A percentile compares a stretch with the other conserved stretches of the same genome.
These are phyloP conservation scores for Prunella himalayana DNA, from an alignment of 2,113 vertebrate genomes.

Conservation along the genomic window DNA sequence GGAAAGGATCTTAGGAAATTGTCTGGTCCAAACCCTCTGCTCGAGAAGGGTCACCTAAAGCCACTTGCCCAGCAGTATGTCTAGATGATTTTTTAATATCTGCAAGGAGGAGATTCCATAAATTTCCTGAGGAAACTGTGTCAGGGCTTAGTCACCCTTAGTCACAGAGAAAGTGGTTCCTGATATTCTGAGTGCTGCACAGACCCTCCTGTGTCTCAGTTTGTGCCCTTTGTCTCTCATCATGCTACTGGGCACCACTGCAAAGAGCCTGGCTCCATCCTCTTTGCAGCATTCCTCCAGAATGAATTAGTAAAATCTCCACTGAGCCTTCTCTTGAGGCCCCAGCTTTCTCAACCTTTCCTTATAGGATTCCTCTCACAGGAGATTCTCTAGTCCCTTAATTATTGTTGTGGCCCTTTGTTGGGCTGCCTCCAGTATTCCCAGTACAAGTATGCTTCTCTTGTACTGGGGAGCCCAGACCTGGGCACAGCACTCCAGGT, in stretches of 20 bases:
- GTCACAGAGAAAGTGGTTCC: neutral
- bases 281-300: neutral
- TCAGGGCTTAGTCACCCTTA: neutral
- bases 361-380: neutral
- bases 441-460: neutral
- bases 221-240: neutral
- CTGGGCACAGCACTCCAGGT: neutral
- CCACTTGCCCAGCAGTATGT: rapidly evolving
- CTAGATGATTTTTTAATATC: neutral
- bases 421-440: neutral
- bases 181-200: neutral
- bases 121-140: neutral
- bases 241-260: neutral
- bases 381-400: neutral
- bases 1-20: neutral
- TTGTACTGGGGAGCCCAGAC: neutral
- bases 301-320: neutral
- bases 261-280: neutral
- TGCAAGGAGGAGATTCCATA: neutral
- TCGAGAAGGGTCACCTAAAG: neutral
- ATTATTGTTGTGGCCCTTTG: rapidly evolving
- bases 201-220: neutral
- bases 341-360: neutral
- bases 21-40: neutral
- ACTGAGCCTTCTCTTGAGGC: neutral